phyloP scores from a whole-genome alignment of 2,113 vertebrate genomes.

The Trinectes maculatus region DNA sequence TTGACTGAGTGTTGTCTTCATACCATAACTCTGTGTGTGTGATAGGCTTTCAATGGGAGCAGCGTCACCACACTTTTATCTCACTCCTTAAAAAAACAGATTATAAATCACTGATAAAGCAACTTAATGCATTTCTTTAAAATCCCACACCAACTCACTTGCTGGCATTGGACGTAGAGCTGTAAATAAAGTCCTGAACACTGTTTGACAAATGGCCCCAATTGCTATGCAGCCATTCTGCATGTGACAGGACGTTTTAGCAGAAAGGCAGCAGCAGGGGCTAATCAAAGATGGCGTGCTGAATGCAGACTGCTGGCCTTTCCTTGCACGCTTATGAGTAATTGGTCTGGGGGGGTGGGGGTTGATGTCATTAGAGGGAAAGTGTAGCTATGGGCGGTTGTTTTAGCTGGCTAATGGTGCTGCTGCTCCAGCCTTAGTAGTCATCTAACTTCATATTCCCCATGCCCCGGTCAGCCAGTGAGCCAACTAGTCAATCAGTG shows the following conservation, averaged over 20 bases:
- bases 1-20: constrained; percentile 57
- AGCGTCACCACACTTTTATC: not conserved
- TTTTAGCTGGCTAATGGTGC: constrained; percentile 62
- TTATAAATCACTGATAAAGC: constrained; percentile 65
- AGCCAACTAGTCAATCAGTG: constrained; percentile 41
- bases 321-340: constrained; percentile 49
- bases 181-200: constrained; percentile 57
- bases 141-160: constrained; percentile 27
- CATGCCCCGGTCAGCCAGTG: constrained; percentile 18
- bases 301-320: constrained; percentile 32
- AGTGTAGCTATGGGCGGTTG: constrained; percentile 36
- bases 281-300: constrained; percentile 46
- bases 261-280: constrained; percentile 20
- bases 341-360: constrained; percentile 58
- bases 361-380: constrained; percentile 38
- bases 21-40: constrained; percentile 64
- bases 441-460: constrained; percentile 39
- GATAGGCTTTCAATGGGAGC: constrained; percentile 20
- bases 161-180: constrained; percentile 47
- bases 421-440: constrained; percentile 20
- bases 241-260: constrained; percentile 44
- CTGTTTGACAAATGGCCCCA: constrained; percentile 63
- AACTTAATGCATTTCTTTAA: constrained; percentile 54
- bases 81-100: constrained; percentile 4
- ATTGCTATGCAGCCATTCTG: constrained; percentile 30